Evolutionary conservation across 2,113 vertebrate species (phyloP).

Genomic region (Pseudorasbora parva): DNA sequence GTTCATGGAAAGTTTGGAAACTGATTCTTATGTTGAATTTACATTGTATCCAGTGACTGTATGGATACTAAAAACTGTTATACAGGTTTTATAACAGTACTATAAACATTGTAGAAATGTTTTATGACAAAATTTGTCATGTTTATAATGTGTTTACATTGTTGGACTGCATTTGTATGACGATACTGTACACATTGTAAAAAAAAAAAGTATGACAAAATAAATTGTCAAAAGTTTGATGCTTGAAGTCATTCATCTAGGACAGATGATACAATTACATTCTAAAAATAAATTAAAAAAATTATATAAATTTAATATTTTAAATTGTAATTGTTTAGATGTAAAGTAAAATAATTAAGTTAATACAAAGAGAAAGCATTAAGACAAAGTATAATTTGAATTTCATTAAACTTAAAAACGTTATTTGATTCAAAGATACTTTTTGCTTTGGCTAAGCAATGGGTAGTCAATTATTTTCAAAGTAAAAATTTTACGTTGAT

Average conservation of each 20-base stretch:
- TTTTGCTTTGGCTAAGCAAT: too few species aligned
- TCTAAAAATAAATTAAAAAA: neutral
- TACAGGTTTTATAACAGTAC: neutral
- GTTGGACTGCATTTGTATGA: neutral
- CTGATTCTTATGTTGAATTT: neutral
- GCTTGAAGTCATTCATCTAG: neutral
- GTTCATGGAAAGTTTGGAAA: neutral
- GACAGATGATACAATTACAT: neutral
- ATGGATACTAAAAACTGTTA: neutral
- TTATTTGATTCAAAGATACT: too few species aligned
- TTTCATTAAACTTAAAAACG: too few species aligned
- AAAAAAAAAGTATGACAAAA: neutral
- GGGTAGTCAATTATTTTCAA: too few species aligned
- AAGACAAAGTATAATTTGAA: too few species aligned
- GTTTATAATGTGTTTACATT: neutral
- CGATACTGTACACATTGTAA: neutral
- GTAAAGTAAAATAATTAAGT: too few species aligned
- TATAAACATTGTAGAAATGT: neutral
- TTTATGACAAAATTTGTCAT: neutral
- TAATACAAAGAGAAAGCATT: too few species aligned
- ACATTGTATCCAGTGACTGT: neutral
- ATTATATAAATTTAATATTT: neutral
- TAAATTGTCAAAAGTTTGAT: neutral
- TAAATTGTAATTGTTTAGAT: too few species aligned
- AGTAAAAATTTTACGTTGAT: too few species aligned